These are phyloP conservation scores for Cyrtodaria siliqua DNA, from an alignment of 2,888 invertebrate genomes.

Conservation along the genomic window DNA sequence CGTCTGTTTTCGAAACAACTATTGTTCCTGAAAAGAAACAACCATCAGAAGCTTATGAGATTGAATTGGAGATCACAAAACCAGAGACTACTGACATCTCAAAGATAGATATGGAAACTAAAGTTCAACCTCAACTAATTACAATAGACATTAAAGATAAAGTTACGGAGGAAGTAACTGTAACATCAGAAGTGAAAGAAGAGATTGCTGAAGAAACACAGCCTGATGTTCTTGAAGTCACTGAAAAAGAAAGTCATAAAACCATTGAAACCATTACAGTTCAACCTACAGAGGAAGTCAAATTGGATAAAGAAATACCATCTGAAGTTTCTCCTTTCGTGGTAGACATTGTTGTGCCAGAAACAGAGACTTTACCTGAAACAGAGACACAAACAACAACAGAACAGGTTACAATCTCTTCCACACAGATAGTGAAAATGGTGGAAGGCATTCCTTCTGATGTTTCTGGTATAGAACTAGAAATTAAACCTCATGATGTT, in stretches of 20 bases:
- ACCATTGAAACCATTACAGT: conserved; percentile 12
- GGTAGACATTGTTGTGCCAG: neutral
- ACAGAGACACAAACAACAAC: neutral
- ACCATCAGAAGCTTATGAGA: conserved; percentile 33
- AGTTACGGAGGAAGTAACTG: conserved; percentile 16
- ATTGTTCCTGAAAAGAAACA: neutral
- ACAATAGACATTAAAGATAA: conserved; percentile 5
- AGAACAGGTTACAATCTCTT: neutral
- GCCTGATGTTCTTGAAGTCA: conserved; percentile 59
- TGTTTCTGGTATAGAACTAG: conserved; percentile 41
- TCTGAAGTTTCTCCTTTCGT: conserved; percentile 1
- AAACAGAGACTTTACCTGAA: conserved; percentile 6
- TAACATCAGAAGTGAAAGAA: conserved; percentile 22
- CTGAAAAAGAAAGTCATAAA: conserved; percentile 35
- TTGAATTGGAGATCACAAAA: conserved; percentile 53
- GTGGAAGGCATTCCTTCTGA: conserved; percentile 1
- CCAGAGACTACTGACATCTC: conserved; percentile 39
- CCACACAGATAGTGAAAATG: neutral
- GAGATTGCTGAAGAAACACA: conserved; percentile 56
- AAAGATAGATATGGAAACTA: conserved; percentile 5
- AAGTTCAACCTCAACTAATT: neutral
- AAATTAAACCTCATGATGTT: conserved; percentile 33
- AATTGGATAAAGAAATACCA: conserved; percentile 12
- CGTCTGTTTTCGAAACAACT: conserved; percentile 12
- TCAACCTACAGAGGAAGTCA: conserved; percentile 3